These are phyloP conservation scores for Phalloptychus januarius DNA, from an alignment of 2,797 vertebrate genomes.

Conservation along the genomic window DNA sequence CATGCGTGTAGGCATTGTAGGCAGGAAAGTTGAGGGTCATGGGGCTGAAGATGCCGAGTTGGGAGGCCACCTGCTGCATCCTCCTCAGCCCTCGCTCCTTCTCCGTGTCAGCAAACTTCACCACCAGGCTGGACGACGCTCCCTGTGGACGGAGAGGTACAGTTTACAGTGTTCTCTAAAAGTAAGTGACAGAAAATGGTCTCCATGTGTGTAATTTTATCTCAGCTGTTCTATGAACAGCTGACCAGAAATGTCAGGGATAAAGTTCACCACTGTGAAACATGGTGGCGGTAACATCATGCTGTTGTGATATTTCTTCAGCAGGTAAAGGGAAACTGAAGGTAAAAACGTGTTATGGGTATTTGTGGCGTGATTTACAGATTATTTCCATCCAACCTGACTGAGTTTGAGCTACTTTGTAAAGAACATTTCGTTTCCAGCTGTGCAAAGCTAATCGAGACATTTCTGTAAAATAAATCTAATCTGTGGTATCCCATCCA, in stretches of 20 bases:
- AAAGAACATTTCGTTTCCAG: background rate
- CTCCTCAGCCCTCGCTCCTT: constrained; percentile 91
- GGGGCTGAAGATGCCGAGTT: constrained; percentile 93
- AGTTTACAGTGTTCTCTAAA: background rate
- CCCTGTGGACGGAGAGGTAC: constrained; percentile 75
- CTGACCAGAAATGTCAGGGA: background rate
- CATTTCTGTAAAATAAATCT: background rate
- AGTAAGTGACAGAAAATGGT: background rate
- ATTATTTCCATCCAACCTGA: background rate
- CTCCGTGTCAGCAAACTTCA: constrained; percentile 96
- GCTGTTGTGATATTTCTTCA: background rate
- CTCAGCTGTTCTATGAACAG: background rate
- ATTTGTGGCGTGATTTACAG: background rate
- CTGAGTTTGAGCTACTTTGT: background rate
- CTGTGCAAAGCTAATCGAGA: background rate
- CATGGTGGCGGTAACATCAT: background rate
- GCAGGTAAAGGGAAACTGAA: background rate
- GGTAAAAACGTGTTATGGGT: background rate
- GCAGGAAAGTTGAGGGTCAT: constrained; percentile 93
- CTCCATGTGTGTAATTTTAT: background rate
- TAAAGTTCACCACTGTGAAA: background rate
- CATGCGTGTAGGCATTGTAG: constrained; percentile 95
- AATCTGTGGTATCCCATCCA: background rate
- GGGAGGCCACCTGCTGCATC: constrained; percentile 94
- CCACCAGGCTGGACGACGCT: constrained; percentile 94